Evolutionary conservation across 2,888 invertebrate species (phyloP).

Genomic region (Graphium colonna): DNA sequence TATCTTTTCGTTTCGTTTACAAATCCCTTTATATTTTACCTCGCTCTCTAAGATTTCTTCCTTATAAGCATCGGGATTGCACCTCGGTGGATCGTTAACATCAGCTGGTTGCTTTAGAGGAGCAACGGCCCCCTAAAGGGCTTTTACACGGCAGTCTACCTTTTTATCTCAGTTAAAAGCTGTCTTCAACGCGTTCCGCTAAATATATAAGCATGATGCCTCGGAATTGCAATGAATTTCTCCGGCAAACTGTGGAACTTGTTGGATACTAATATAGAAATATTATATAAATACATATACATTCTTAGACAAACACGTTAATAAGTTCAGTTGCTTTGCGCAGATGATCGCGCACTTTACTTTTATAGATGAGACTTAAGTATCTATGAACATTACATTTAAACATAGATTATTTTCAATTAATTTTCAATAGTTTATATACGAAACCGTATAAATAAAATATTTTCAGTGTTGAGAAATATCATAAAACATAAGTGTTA

Average conservation of each 20-base stretch:
- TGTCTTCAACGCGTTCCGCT: slow-evolving; percentile 32
- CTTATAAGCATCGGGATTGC: slow-evolving; percentile 29
- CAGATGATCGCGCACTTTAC: too few species aligned
- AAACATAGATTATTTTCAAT: too few species aligned
- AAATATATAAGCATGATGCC: slow-evolving; percentile 27
- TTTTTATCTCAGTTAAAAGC: slow-evolving; percentile 37
- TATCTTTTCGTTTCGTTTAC: not conserved
- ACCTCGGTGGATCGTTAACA: slow-evolving; percentile 37
- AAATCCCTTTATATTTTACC: slow-evolving; percentile 2
- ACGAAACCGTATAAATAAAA: too few species aligned
- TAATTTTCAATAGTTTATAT: too few species aligned
- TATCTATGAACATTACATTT: too few species aligned
- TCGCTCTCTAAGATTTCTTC: slow-evolving; percentile 22
- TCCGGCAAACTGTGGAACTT: not conserved
- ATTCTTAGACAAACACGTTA: too few species aligned
- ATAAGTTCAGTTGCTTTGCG: too few species aligned
- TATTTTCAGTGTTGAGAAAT: too few species aligned
- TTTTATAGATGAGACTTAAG: too few species aligned
- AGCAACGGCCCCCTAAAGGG: slow-evolving; percentile 38
- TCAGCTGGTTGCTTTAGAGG: slow-evolving; percentile 33
- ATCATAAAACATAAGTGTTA: too few species aligned
- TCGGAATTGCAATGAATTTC: slow-evolving; percentile 9
- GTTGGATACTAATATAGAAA: too few species aligned
- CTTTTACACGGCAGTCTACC: slow-evolving; percentile 36
- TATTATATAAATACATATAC: not conserved